Evolutionary conservation across 2,113 vertebrate genomes (phyloP).

Genomic region (Oxyruncus cristatus): DNA sequence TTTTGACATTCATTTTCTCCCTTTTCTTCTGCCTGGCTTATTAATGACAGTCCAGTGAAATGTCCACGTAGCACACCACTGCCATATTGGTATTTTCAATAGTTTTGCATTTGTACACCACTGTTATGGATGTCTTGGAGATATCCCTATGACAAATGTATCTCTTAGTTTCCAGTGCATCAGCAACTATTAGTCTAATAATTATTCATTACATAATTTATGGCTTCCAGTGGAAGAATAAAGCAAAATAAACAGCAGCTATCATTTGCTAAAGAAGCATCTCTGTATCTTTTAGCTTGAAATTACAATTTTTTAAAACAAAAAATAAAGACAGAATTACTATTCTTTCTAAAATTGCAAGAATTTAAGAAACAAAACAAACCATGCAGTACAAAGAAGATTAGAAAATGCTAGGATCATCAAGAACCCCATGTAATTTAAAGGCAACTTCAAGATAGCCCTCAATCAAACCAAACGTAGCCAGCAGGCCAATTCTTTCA

Average conservation of each 20-base stretch:
- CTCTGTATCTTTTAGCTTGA: not conserved
- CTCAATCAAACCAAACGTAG: constrained; percentile 48
- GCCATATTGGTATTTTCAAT: not conserved
- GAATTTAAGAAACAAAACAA: not conserved
- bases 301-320: not conserved
- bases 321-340: not conserved
- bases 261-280: not conserved
- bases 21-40: not conserved
- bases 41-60: not conserved
- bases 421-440: constrained; percentile 48
- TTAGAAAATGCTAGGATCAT: constrained; percentile 48
- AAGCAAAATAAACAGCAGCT: not conserved
- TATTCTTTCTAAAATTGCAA: not conserved
- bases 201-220: not conserved
- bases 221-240: not conserved
- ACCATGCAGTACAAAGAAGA: not conserved
- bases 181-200: not conserved
- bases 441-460: constrained; percentile 45
- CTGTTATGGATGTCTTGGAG: not conserved
- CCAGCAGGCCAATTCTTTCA: constrained; percentile 48
- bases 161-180: not conserved
- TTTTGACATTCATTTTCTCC: not conserved
- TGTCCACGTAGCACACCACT: rapidly evolving
- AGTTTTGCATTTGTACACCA: not conserved
- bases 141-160: not conserved